A percentile compares a stretch with the other conserved stretches of the same genome.
Conservation (phyloP, 2,888 invertebrate species). For the Acrobasis repandana region DNA sequence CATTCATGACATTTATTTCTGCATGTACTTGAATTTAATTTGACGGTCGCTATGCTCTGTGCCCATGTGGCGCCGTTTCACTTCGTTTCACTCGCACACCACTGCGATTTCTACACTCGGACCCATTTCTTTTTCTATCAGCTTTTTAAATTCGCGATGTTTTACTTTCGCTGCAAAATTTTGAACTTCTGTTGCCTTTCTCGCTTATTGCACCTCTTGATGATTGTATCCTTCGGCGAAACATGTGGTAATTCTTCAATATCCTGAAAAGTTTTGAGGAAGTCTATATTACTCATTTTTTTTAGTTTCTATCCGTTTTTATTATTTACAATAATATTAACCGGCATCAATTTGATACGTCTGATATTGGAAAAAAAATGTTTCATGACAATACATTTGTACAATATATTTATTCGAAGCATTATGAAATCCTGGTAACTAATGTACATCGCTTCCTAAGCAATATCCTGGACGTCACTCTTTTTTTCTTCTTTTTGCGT, state of each 20-base stretch:
- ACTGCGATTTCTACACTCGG: slow-evolving; percentile 60
- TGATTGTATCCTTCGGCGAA: neutral
- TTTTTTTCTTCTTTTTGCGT: neutral
- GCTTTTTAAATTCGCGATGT: slow-evolving; percentile 41
- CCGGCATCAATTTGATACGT: neutral
- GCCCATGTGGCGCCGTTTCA: slow-evolving; percentile 70
- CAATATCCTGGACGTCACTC: too few species aligned
- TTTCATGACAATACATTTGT: neutral
- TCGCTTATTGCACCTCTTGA: slow-evolving; percentile 19
- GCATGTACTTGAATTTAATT: slow-evolving; percentile 67
- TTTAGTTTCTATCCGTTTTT: neutral
- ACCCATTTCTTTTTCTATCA: slow-evolving; percentile 59
- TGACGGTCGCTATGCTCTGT: slow-evolving; percentile 74
- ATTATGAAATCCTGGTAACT: too few species aligned
- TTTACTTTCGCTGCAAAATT: slow-evolving; percentile 30
- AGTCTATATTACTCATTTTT: neutral
- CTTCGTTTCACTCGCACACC: slow-evolving; percentile 65
- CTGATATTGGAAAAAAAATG: neutral
- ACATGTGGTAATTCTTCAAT: neutral
- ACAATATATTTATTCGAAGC: neutral
- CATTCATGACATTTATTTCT: slow-evolving; percentile 44
- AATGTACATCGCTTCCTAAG: too few species aligned
- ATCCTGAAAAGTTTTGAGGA: neutral
- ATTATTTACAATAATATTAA: neutral
- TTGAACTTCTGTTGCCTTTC: slow-evolving; percentile 16